Conservation (phyloP, 1,140 invertebrate species). For the Drosophila mojavensis region DNA sequence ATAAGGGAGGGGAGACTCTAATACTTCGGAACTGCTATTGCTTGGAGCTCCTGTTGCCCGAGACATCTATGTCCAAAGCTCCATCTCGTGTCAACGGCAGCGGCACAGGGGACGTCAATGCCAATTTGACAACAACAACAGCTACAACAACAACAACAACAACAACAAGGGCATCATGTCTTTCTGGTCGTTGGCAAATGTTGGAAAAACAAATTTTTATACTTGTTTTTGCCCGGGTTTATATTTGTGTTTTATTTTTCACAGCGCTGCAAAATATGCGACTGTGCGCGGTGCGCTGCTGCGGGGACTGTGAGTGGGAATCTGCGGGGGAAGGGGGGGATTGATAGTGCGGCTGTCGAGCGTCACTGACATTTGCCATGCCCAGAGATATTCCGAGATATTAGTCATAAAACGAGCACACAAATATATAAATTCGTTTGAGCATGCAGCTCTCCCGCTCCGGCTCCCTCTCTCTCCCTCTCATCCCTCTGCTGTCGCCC, state of each 20-base stretch:
- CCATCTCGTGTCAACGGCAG: conserved; percentile 45
- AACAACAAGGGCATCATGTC: conserved; percentile 54
- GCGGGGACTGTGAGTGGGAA: background rate
- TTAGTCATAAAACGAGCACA: conserved; percentile 80
- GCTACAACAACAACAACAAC: conserved; percentile 2
- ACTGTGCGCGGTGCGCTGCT: conserved; percentile 35
- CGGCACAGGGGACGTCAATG: conserved; percentile 27
- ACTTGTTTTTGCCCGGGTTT: conserved; percentile 79
- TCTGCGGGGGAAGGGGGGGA: background rate
- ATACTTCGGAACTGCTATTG: background rate
- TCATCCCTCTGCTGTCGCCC: background rate
- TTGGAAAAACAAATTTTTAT: conserved; percentile 83
- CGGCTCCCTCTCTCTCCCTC: too few relatives aligned
- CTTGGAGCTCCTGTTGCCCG: conserved; percentile 24
- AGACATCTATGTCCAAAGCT: conserved; percentile 35
- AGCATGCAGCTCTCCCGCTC: conserved; percentile 46
- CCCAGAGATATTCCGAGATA: conserved; percentile 75
- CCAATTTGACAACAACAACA: conserved; percentile 33
- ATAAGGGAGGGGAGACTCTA: conserved; percentile 3
- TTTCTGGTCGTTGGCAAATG: conserved; percentile 76
- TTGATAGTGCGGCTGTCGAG: conserved; percentile 61
- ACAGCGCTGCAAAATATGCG: conserved; percentile 76
- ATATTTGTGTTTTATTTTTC: conserved; percentile 80
- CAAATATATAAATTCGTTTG: conserved; percentile 79
- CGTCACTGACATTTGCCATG: conserved; percentile 48